phyloP scores from a whole-genome alignment of 1,140 invertebrate species.

The Bombus waltoni region DNA sequence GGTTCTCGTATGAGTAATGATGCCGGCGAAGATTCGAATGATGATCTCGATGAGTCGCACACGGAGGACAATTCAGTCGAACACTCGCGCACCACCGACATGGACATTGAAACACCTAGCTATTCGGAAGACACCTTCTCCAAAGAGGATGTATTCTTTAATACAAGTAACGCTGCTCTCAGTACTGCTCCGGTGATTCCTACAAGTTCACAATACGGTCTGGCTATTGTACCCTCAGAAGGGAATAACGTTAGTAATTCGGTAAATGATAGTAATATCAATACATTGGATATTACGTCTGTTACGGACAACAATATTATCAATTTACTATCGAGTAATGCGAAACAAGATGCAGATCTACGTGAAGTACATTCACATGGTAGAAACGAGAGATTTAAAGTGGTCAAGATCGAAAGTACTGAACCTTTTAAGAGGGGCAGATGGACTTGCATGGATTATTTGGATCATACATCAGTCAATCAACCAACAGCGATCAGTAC shows the following conservation, averaged over 20 bases:
- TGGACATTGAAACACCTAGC: slow-evolving; percentile 92
- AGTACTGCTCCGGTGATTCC: slow-evolving; percentile 91
- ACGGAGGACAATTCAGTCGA: slow-evolving; percentile 91
- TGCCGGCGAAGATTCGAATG: slow-evolving; percentile 94
- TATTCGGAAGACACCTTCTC: slow-evolving; percentile 93
- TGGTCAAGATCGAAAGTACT: slow-evolving; percentile 97
- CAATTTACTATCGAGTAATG: slow-evolving; percentile 79
- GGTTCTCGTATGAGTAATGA: slow-evolving; percentile 91
- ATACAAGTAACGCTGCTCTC: slow-evolving; percentile 88
- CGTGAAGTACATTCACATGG: slow-evolving; percentile 88
- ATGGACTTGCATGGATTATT: slow-evolving; percentile 98
- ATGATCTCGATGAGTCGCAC: slow-evolving; percentile 96
- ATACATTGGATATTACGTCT: slow-evolving; percentile 83
- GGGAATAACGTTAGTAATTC: slow-evolving; percentile 84
- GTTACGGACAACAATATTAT: slow-evolving; percentile 83
- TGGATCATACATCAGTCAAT: slow-evolving; percentile 91
- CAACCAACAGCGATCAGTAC: slow-evolving; percentile 78
- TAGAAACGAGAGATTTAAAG: slow-evolving; percentile 95
- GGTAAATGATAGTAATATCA: slow-evolving; percentile 85
- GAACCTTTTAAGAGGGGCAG: slow-evolving; percentile 96
- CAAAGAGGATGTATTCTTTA: slow-evolving; percentile 92
- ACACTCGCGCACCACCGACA: slow-evolving; percentile 90
- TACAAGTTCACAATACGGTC: slow-evolving; percentile 91
- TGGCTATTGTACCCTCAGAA: slow-evolving; percentile 89
- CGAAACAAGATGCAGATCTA: slow-evolving; percentile 86